Base-by-base conservation (phyloP, 2,888 invertebrate species). In the Eupithecia subfuscata region DNA sequence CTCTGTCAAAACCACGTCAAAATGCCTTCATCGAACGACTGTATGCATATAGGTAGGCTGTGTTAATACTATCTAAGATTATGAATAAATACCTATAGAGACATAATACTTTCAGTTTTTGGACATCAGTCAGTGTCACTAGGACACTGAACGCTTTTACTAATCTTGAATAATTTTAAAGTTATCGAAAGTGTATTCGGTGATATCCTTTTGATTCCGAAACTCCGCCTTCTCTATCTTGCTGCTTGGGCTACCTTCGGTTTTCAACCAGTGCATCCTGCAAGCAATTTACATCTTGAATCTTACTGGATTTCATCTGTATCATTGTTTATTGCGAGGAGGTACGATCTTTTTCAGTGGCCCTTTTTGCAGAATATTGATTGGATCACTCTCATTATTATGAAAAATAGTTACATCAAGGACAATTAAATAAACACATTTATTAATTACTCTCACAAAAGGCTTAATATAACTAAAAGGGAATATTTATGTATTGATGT, bases 211-310 rank as follows among this genome's bases (percentile, higher is more conserved):
- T 76, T 96, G 95, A 84, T 97, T 96, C 22, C 92, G 94, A 88
- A 98, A 98, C 78, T 96, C 96, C 0, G 96, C 96, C 87, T 96
- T 97, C 14, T 97, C 97, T 81, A 98, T 97, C 80, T 93, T 93
- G 68, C 97, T 97, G 80, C 95, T 95, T 0, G 97, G 97, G 87
- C 98, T 98, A 64, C 98, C 98, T 9, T 34, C 34, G 22, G 67
- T 67, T 40, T 67, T 67, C 34, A 67, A 40, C 67, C 67, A 67
- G 3, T 67, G 30, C 30, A n/a, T 40, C 67, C 67, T 67, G 67
- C 5, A 67, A 40, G 5, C 34, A 64, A 64, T 34, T 45, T 45
- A 45, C 5, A 16, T 6, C 7, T 56, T 22, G 22, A 22, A 56
- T 22, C 52, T 48, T 18, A 16, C 43, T 48, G 30, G 30, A 30